Base-by-base conservation (phyloP, 2,888 invertebrate genomes). In the Pseudeuparius sepicola region DNA sequence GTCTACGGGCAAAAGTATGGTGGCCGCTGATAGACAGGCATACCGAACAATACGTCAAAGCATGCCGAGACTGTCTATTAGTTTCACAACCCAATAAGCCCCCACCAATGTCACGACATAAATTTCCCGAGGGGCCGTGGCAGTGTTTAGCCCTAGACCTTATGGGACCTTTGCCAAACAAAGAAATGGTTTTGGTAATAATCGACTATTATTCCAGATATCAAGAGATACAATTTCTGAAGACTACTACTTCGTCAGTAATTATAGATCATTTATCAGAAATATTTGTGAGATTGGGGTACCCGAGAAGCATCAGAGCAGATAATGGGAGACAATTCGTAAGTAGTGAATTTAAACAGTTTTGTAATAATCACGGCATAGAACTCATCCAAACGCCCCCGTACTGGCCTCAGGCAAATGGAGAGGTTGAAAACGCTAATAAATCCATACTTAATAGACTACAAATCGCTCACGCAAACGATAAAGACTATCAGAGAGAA, bases 361-460 rank as follows among this genome's bases (percentile, higher is more conserved):
- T 31, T 25, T 45, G 43, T 14, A 2, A 25, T n/a, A 13, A 33
- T 7, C 11, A 43, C 14, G 30, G 30, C 17, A 43, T 45, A 17
- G 17, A 29, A 3, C 11, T 44, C 1, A 33, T 44, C 12, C 31
- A 34, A 5, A 42, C 44, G 6, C 40, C 39, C 13, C 40, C 44
- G 4, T 44, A 42, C 15, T 44, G 44, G 44, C 40, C 45, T 4
- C 42, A 46, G 25, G 43, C 48, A 16, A 55, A 55, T 40, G 51
- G 49, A n/a, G 48, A 35, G n/a, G n/a, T n/a, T n/a, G n/a, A n/a
- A n/a, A n/a, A n/a, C n/a, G n/a, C n/a, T n/a, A 53, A 52, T 36
- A 44, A 36, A 14, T 41, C 54, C 4, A 38, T 44, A n/a, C 18
- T 49, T 14, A 54, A 56, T 24, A 24, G 36, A 12, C 26, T 42